Evolutionary conservation across 2,113 vertebrate genomes (phyloP), one percentile per base, ranked within the genome.

Genomic region (Sphyrna mokarran): DNA sequence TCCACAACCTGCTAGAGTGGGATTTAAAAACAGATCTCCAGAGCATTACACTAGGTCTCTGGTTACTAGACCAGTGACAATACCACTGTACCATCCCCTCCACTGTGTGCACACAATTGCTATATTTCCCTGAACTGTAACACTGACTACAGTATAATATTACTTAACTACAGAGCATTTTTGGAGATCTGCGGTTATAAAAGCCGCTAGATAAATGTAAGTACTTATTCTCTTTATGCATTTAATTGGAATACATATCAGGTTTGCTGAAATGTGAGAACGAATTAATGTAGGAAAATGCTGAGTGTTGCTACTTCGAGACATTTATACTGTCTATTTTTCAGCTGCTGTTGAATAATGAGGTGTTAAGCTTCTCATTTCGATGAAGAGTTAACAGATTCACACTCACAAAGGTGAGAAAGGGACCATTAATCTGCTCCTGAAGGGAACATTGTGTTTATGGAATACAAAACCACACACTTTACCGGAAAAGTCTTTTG

Each of bases 191-290:
- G 86, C 58, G 48, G 48, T 58, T 11, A 4, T 89, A 26, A 58
- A 89, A 89, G 23, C 20, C 3, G 11, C 86, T 54, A 89, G 43
- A 87, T 87, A 87, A 87, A 87, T 54, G 86, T 9, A 89, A 89
- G 20, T 87, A 26, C 86, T 54, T 87, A 54, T 54, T 48, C 48
- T 26, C 10, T 89, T 89, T 89, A 89, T 89, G 48, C 48, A 58
- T 89, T 89, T 89, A 89, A 89, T 89, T 89, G 23, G 48, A 89
- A 89, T 58, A 48, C 86, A 89, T 58, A 89, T 58, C 48, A 89
- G 48, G 10, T 54, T 54, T 58, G 48, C 48, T 58, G 43, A 10
- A 89, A 48, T 89, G 48, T 58, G 86, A 26, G 48, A 58, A 58
- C 29, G 26, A 89, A 58, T 89, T 89, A 58, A 89, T 89, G 54